Evolutionary conservation across 2,888 invertebrate genomes (phyloP).

Genomic region (Drosophila limbata): DNA sequence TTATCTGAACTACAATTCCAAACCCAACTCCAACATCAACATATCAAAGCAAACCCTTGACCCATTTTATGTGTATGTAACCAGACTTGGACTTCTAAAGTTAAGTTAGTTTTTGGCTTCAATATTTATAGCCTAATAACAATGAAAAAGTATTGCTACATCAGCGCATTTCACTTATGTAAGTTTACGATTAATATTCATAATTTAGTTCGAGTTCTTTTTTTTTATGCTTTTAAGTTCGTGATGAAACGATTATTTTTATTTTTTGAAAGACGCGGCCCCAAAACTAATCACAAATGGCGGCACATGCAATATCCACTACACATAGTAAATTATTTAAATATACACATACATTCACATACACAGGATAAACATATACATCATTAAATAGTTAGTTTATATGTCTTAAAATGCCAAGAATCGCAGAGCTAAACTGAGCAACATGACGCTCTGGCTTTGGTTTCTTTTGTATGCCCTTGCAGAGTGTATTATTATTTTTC

Average conservation of each 20-base stretch:
- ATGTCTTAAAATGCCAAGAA: constrained; percentile 41
- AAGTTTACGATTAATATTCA: constrained; percentile 4
- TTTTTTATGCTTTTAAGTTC: constrained; percentile 12
- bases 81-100: constrained; percentile 52
- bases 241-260: constrained; percentile 46
- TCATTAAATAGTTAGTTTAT: constrained; percentile 45
- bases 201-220: constrained; percentile 34
- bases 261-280: constrained; percentile 35
- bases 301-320: constrained; percentile 64
- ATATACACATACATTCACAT: constrained; percentile 48
- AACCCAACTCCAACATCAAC: constrained; percentile 17
- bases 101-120: constrained; percentile 52
- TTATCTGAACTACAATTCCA: constrained; percentile 30
- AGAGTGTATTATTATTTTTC: not conserved
- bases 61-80: constrained; percentile 27
- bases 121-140: constrained; percentile 77
- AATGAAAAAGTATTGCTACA: constrained; percentile 60
- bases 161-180: constrained; percentile 37
- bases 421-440: not conserved
- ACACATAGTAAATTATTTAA: constrained; percentile 50
- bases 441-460: not conserved
- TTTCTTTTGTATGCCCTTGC: not conserved
- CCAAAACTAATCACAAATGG: constrained; percentile 72
- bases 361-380: constrained; percentile 26
- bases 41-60: constrained; percentile 48